Base-by-base conservation (phyloP, 1,140 invertebrate species). In the Melitaea cinxia region DNA sequence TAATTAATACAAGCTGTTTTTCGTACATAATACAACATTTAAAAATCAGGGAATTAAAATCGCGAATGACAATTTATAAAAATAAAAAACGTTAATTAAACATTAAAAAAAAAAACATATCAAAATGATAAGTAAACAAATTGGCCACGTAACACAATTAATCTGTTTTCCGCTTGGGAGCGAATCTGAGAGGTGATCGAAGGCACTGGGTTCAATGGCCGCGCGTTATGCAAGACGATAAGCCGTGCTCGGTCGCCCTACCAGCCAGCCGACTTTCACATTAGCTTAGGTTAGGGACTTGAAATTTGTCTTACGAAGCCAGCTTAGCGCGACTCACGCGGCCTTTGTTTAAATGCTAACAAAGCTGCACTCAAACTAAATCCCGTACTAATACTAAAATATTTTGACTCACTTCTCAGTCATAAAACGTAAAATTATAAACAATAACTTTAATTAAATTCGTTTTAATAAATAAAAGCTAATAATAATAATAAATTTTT, bases 211-310 rank as follows among this genome's bases (percentile, higher is more conserved):
- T 57, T 72, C 70, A 64, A 39, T 50, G 68, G 68, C 67, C 73
- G 56, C 37, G 30, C 61, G 66, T 77, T 77, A 73, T 71, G 74
- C 74, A 77, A 77, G 66, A 21, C 53, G 60, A 53, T 52, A 64
- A 65, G 60, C 49, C 58, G 49, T 72, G 54, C 53, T 61, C 47
- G 47, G 14, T 59, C 33, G 47, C 61, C 50, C 28, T 56, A 55
- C 55, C 62, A 15, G 47, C 19, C 42, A 49, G 53, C 63, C 49
- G 49, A 65, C 73, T 75, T 75, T 75, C 64, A 70, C 73, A 58
- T 74, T 75, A 67, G 61, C 65, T 69, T 70, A 77, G 68, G 71
- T 73, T 73, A 69, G 64, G 70, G 65, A 59, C 59, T 69, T 59
- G 63, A 50, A 35, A 60, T 52, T 65, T 58, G 56, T 45, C 63